Evolutionary conservation across 2,113 vertebrate genomes (phyloP), one percentile per base, ranked within the genome.

Genomic region (Callocephalon fimbriatum): DNA sequence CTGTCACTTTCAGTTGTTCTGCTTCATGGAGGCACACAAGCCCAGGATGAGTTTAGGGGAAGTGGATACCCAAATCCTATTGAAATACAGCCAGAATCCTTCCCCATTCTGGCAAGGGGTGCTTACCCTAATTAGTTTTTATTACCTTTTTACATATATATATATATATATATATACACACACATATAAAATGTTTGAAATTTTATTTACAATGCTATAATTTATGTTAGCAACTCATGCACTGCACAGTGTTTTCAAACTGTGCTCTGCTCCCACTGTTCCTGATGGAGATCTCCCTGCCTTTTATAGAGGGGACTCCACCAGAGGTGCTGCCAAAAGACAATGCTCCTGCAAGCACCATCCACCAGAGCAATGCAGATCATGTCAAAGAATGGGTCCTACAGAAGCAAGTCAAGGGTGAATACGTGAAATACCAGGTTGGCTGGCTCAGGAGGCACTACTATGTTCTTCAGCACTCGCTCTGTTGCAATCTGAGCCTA

Each of bases 341-440:
- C 81, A 75, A 74, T 0, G 32, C 42, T 42, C 88, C 97, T 56
- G 93, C 95, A 38, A 97, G 97, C 35, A 86, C 93, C 32, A 7
- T 59, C 27, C 95, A 96, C 89, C 97, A 95, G 73, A 90, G 78
- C 89, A 94, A 92, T 0, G 1, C 71, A 4, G 88, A 73, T 26
- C 45, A 17, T 0, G 6, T 80, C 70, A 71, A 80, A 92, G 95
- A 74, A 6, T 7, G 2, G 31, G 66, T 97, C 38, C 90, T 93
- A 40, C 95, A 95, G 59, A 96, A 95, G 89, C 88, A 87, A 59
- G 22, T 75, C 73, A 91, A 86, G 97, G 97, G 98, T 98, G 76
- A 95, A 94, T 68, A 48, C 16, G 3, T 19, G 58, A 63, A 80
- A 32, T 26, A 44, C 1, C 76, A n/a, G 19, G 32, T 3, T 63